Base-by-base conservation (phyloP, 2,113 vertebrate genomes). In the Mobula hypostoma region DNA sequence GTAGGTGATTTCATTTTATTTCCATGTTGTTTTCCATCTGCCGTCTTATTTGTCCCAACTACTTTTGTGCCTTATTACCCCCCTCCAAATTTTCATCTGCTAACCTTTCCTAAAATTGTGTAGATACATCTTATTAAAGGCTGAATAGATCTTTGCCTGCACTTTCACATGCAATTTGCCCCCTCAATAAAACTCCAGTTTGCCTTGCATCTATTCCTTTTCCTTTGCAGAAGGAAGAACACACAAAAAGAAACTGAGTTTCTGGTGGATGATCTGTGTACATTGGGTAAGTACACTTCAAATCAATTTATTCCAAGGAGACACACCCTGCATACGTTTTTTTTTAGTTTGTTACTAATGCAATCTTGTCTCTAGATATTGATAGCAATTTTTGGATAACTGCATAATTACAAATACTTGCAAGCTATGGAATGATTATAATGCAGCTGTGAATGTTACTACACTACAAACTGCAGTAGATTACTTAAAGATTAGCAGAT, bases 201-300 rank as follows among this genome's bases (percentile, higher is more conserved):
- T 61, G 40, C 27, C 68, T 7, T 63, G 15, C 24, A 14, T 68
- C 56, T 29, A 21, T 94, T 80, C 8, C 12, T 94, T 80, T 79
- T 82, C 29, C 61, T 12, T 94, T 94, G 77, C 96, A 99, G 98
- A 96, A 97, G 98, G 95, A 99, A 99, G 96, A 99, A 98, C 96
- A 98, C 98, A 80, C 97, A 98, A 76, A 97, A 96, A 96, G 98
- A 98, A 79, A 74, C 96, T 88, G 97, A 98, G 94, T 98, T 99
- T 95, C 98, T 97, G 68, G 95, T 99, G 95, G 98, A 99, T 63
- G 98, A 99, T 94, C 97, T 99, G 97, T 99, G 97, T 96, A 98
- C 98, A 96, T 95, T 99, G 94, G 98, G 98, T 99, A 97, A 97
- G 98, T 98, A n/a, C 94, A 56, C 85, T 68, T n/a, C 61, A 90